Base-by-base conservation (phyloP, 2,888 invertebrate genomes). In the Diplolepis rosae region DNA sequence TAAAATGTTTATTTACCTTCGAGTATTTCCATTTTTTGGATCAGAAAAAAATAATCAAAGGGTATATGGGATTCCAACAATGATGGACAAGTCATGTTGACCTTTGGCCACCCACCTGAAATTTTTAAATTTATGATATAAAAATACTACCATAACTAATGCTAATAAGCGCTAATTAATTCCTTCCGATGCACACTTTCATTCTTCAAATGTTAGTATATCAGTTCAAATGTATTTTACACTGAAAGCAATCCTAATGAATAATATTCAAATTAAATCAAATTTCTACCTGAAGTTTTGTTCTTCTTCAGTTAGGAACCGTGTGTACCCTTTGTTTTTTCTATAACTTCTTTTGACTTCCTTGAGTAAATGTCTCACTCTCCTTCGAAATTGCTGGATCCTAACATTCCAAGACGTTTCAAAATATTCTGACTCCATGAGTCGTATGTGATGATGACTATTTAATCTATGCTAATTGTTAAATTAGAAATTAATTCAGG, bases 11-110 rank as follows among this genome's bases (percentile, higher is more conserved):
- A n/a, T n/a, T n/a, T n/a, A 92, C 92, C 91, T 91, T 94, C 93
- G 76, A 95, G 87, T 65, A 95, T 82, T 86, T 96, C 95, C 39
- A 95, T 93, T 90, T 95, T 94, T 89, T 96, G 96, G 80, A 95
- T 94, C 72, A 96, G 93, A 78, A 95, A 91, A 70, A 96, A 90
- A 81, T 94, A 94, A 88, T 96, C 95, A 92, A 96, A 93, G 92
- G 92, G 92, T 90, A 94, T 94, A 90, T 96, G 94, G 92, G 95
- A 96, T 91, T 95, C 96, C 92, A 96, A 93, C 81, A 96, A 96
- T 87, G 93, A 94, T 67, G 95, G 96, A 91, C 94, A 95, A 87
- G 93, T 95, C 91, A 91, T 91, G 84, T 70, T 87, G 81, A 67
- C 82, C 77, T 73, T 93, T 94, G 94, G 95, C 95, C 95, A 96